phyloP scores from a whole-genome alignment of 2,888 invertebrate species.

The Agriopis leucophaearia region DNA sequence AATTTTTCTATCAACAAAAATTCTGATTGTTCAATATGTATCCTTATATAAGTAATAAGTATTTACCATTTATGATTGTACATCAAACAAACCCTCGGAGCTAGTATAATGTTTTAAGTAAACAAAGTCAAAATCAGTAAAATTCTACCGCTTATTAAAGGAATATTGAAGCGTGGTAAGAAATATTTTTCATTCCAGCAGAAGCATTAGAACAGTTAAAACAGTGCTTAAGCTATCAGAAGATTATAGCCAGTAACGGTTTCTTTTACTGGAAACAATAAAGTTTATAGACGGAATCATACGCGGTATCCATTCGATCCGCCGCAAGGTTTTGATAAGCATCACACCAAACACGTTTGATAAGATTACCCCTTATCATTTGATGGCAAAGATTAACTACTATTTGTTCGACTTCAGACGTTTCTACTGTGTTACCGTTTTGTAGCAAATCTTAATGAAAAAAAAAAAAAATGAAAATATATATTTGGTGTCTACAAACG shows the following conservation, averaged over 20 bases:
- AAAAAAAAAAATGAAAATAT: too few relatives aligned
- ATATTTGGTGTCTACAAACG: too few relatives aligned
- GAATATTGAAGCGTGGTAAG: background rate
- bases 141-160: background rate
- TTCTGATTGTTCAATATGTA: background rate
- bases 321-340: constrained; percentile 71
- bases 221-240: constrained; percentile 40
- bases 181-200: constrained; percentile 9
- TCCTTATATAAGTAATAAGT: background rate
- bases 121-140: background rate
- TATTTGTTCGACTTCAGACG: constrained; percentile 68
- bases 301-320: constrained; percentile 64
- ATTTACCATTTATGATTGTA: background rate
- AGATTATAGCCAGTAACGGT: constrained; percentile 44
- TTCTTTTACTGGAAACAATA: constrained; percentile 66
- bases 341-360: constrained; percentile 64
- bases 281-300: constrained; percentile 67
- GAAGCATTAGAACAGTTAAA: constrained; percentile 39
- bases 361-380: constrained; percentile 73
- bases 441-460: constrained; percentile 41
- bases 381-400: constrained; percentile 82
- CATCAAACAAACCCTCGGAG: too few relatives aligned
- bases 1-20: background rate
- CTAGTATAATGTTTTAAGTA: too few relatives aligned
- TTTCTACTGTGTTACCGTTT: constrained; percentile 69